phyloP scores from a whole-genome alignment of 1,140 invertebrate species.

The Drosophila burlai region DNA sequence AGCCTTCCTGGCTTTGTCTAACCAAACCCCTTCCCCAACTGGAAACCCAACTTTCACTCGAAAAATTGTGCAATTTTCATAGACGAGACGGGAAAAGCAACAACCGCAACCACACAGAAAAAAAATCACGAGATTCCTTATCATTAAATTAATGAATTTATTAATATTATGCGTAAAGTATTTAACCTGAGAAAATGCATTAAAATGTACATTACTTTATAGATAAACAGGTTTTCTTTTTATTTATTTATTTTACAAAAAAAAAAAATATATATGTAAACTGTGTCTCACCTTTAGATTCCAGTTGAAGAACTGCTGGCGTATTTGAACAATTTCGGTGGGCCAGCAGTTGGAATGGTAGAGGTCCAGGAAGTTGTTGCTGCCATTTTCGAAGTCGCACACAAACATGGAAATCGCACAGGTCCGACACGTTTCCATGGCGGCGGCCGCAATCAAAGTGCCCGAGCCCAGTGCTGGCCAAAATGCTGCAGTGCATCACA shows the following conservation, averaged over 20 bases:
- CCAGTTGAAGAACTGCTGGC: constrained; percentile 72
- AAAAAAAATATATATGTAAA: too few species aligned
- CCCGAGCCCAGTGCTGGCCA: constrained; percentile 13
- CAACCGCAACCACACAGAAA: constrained; percentile 11
- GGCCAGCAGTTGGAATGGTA: constrained; percentile 77
- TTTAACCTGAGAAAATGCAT: background rate
- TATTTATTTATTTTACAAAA: too few species aligned
- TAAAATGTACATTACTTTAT: background rate
- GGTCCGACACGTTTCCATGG: constrained; percentile 83
- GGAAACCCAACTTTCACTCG: constrained; percentile 28
- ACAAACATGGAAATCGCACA: constrained; percentile 74
- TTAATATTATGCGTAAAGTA: background rate
- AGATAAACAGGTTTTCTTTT: background rate
- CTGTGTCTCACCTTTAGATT: constrained; percentile 80
- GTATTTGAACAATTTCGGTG: constrained; percentile 75
- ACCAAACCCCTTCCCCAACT: background rate
- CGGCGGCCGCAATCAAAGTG: constrained; percentile 56
- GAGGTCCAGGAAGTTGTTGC: constrained; percentile 74
- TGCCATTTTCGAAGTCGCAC: constrained; percentile 80
- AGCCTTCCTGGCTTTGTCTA: constrained; percentile 6
- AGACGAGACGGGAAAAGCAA: background rate
- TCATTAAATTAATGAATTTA: background rate
- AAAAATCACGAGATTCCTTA: background rate
- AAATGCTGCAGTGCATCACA: constrained; percentile 48
- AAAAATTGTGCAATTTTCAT: constrained; percentile 23